Evolutionary conservation across 92 coral and sea anemone species (phyloP).

Genomic region (Desmophyllum pertusum): DNA sequence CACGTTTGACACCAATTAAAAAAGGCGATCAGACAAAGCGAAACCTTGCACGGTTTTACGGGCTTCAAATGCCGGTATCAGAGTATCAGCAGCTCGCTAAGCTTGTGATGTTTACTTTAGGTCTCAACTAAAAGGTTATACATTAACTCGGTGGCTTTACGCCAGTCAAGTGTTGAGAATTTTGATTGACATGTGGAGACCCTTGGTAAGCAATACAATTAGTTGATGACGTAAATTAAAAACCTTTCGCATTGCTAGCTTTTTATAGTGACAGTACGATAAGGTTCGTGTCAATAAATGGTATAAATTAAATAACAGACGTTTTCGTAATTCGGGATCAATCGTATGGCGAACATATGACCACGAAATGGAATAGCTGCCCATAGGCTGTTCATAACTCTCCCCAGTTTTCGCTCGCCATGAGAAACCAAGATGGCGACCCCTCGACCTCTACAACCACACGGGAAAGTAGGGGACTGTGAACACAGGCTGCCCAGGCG

Average conservation of each 20-base stretch:
- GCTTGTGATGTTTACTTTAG: conserved; percentile 24
- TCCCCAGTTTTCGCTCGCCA: too few species aligned
- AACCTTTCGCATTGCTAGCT: neutral
- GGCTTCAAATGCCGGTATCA: conserved; percentile 18
- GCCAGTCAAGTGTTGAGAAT: neutral
- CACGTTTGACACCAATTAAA: conserved; percentile 17
- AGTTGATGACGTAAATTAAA: neutral
- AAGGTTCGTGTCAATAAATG: too few species aligned
- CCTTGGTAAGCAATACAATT: neutral
- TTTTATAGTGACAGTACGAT: too few species aligned
- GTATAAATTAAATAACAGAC: too few species aligned
- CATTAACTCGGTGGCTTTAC: conserved; percentile 15
- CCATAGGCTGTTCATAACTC: too few species aligned
- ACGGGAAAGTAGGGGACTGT: too few species aligned
- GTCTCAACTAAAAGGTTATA: conserved; percentile 2
- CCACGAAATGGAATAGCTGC: too few species aligned
- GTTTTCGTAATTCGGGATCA: neutral
- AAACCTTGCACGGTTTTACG: conserved; percentile 10
- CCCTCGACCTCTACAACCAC: too few species aligned
- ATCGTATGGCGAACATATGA: neutral
- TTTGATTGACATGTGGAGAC: conserved; percentile 6
- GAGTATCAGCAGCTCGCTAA: conserved; percentile 10
- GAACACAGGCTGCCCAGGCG: too few species aligned
- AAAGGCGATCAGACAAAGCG: neutral
- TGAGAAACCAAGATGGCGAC: too few species aligned